Evolutionary conservation across 2,888 invertebrate genomes (phyloP).

Genomic region (Drosophila recens): DNA sequence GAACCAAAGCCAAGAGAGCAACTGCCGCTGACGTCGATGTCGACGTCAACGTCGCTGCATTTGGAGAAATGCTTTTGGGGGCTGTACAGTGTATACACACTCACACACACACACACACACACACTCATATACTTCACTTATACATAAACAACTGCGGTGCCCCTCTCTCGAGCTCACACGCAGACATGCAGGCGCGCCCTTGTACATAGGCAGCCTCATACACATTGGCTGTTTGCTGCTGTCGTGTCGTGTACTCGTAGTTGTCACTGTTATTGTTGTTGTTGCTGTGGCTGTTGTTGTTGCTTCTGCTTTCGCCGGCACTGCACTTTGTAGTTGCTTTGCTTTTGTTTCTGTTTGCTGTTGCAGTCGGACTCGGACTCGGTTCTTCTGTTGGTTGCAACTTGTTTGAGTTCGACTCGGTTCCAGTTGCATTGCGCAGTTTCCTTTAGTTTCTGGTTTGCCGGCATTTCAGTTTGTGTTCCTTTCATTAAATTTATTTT

Average conservation of each 20-base stretch:
- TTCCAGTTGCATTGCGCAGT: conserved; percentile 55
- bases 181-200: conserved; percentile 59
- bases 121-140: conserved; percentile 25
- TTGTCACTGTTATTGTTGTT: conserved; percentile 35
- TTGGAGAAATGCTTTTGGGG: conserved; percentile 81
- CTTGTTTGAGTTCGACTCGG: conserved; percentile 61
- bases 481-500: background rate
- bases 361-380: conserved; percentile 40
- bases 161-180: conserved; percentile 55
- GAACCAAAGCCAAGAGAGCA: conserved; percentile 59
- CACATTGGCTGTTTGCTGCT: conserved; percentile 73
- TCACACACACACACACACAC: conserved; percentile 16
- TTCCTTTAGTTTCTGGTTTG: conserved; percentile 23
- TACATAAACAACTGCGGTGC: conserved; percentile 26
- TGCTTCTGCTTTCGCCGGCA: conserved; percentile 42
- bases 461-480: conserved; percentile 29
- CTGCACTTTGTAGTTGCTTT: conserved; percentile 63
- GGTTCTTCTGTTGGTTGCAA: conserved; percentile 29
- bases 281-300: conserved; percentile 31
- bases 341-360: conserved; percentile 41
- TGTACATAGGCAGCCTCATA: conserved; percentile 76
- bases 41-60: conserved; percentile 59
- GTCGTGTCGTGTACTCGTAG: conserved; percentile 14
- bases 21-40: conserved; percentile 38
- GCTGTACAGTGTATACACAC: conserved; percentile 58